phyloP scores from a whole-genome alignment of 2,888 invertebrate species.

The Nomada ruficornis region DNA sequence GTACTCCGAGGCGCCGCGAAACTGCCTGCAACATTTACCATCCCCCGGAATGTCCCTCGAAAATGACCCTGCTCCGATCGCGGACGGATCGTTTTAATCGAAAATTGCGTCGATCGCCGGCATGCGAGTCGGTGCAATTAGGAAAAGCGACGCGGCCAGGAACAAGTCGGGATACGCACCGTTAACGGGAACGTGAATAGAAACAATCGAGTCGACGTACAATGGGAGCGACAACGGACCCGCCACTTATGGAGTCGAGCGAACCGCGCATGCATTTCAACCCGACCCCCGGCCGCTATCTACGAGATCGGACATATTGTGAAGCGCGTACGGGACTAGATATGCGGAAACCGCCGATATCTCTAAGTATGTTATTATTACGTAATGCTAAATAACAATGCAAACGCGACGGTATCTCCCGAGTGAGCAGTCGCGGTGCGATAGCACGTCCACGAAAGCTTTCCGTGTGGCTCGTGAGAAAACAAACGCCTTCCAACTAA shows the following conservation, averaged over 20 bases:
- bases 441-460: constrained; percentile 13
- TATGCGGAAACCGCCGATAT: constrained; percentile 44
- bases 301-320: constrained; percentile 60
- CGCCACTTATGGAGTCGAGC: constrained; percentile 64
- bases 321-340: constrained; percentile 23
- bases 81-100: neutral
- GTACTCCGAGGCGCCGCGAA: no score
- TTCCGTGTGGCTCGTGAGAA: neutral
- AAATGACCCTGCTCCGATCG: neutral
- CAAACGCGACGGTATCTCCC: constrained; percentile 9
- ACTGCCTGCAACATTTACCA: no score
- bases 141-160: constrained; percentile 44
- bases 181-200: constrained; percentile 69
- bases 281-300: constrained; percentile 42
- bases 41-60: no score
- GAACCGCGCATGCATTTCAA: constrained; percentile 54
- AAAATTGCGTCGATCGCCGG: constrained; percentile 35
- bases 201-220: constrained; percentile 66
- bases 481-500: neutral
- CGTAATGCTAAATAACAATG: constrained; percentile 40
- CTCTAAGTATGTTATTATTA: constrained; percentile 45
- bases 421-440: neutral
- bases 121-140: constrained; percentile 57
- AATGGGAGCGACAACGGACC: constrained; percentile 69
- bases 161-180: constrained; percentile 63